Evolutionary conservation across 2,888 invertebrate species (phyloP), one percentile per base, ranked within the genome.

Genomic region (Drosophila infuscata): DNA sequence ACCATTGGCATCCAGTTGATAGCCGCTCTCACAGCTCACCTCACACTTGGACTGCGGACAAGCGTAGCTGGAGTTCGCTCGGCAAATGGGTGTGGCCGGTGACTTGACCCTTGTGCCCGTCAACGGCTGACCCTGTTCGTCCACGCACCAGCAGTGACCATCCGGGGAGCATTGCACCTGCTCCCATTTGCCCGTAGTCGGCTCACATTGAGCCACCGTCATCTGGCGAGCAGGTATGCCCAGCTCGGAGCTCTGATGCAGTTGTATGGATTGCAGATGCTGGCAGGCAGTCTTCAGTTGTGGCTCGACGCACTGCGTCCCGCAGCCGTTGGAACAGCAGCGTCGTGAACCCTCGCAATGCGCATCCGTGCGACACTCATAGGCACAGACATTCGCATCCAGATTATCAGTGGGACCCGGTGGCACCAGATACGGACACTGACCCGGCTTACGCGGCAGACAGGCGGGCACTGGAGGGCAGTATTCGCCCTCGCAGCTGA

Each of bases 321-420:
- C 97, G 89, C 97, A 97, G 32, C 97, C 97, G 51, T 97, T 97
- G 0, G 97, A 96, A 90, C 97, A 97, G 92, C 97, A 97, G 70
- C 97, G 96, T 68, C 95, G 94, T 0, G 94, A 94, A 0, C 95
- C 94, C 3, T 95, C 95, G 88, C 97, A 97, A 79, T 97, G 96
- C 20, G 95, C 94, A 92, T 97, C 97, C 0, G 95, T 95, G 36
- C 95, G 95, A 81, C 97, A 97, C 88, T 96, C 95, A 90, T 96
- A 95, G 83, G 97, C 96, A 89, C 97, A 97, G 57, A 95, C 94
- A 5, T 95, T 95, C 9, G 91, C 84, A 29, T 93, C 92, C 0
- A 94, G 94, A 48, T 94, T 93, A 12, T 94, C 94, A 0, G 73
- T 79, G 0, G 94, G 94, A 0, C 94, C 95, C 3, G 94, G 94